These are phyloP conservation scores for Callosobruchus maculatus DNA, from an alignment of 2,888 invertebrate genomes.

Conservation along the genomic window DNA sequence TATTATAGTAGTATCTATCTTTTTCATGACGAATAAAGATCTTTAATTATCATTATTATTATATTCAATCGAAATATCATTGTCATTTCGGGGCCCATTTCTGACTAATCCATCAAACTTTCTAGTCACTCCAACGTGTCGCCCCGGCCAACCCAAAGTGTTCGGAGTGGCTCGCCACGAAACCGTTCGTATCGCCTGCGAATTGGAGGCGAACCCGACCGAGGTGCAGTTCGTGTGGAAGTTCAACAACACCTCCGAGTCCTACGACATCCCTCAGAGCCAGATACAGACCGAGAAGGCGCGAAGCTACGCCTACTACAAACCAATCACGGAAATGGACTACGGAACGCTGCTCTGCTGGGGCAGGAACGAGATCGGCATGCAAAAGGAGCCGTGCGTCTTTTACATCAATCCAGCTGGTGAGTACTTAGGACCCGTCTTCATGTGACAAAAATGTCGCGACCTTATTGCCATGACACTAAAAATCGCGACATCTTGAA, in stretches of 20 bases:
- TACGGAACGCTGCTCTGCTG: constrained; percentile 73
- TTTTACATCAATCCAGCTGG: constrained; percentile 73
- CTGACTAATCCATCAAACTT: too few species aligned
- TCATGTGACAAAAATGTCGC: too few species aligned
- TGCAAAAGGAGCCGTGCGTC: constrained; percentile 69
- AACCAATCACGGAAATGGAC: constrained; percentile 69
- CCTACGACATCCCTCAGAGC: constrained; percentile 63
- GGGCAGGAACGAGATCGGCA: constrained; percentile 70
- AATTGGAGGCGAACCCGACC: constrained; percentile 70
- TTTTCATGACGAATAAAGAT: too few species aligned
- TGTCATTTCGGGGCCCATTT: too few species aligned
- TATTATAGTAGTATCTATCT: too few species aligned
- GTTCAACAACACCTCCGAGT: constrained; percentile 72
- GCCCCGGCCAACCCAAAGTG: constrained; percentile 63
- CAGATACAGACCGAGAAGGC: constrained; percentile 60
- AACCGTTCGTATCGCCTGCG: constrained; percentile 65
- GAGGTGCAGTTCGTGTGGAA: constrained; percentile 69
- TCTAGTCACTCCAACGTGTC: constrained; percentile 72
- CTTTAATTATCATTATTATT: too few species aligned
- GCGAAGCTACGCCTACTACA: constrained; percentile 64
- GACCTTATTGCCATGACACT: too few species aligned
- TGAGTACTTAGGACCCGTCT: constrained; percentile 40
- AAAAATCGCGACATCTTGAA: too few species aligned
- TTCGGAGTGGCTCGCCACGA: constrained; percentile 74
- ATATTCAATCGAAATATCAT: too few species aligned